Base-by-base conservation (phyloP, 2,888 invertebrate species). In the Mallateleia sp. region DNA sequence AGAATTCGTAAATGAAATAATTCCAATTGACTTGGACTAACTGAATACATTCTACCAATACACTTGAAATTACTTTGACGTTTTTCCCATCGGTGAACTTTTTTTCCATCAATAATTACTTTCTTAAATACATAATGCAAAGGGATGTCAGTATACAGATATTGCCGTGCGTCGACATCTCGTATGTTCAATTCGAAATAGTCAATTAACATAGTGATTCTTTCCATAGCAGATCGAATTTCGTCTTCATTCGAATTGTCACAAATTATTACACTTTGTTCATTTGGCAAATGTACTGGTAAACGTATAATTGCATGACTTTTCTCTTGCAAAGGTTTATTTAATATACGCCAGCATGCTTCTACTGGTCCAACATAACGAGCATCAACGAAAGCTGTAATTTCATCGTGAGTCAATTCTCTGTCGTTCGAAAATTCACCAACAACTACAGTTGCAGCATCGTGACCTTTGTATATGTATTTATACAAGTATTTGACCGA, bases 401-500 rank as follows among this genome's bases (percentile, higher is more conserved):
- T 80, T 32, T 84, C 83, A 56, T 85, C 81, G 58, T 80, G 58
- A n/a, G 15, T 45, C 4, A 45, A 8, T 56, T 45, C 45, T 45
- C n/a, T n/a, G 2, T 45, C n/a, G 9, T 9, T 45, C n/a, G n/a
- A 15, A 45, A n/a, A 45, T 45, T 45, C 45, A 45, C 45, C 9
- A 24, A 56, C n/a, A 1, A 56, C 56, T n/a, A n/a, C 9, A 8
- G 24, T 14, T 15, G n/a, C 25, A 52, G 50, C 8, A 7, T 89
- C 88, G 90, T 64, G 38, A 14, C 38, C 38, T 38, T 38, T 38
- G 11, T 38, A 45, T n/a, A 45, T 45, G 7, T 45, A 45, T n/a
- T 45, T 45, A 9, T 45, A 45, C 9, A 45, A 45, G n/a, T 45
- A 38, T 38, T 38, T 38, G 8, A 87, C 91, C 86, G 93, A 93